These are phyloP conservation scores for Dermolepida albohirtum DNA, from an alignment of 2,888 invertebrate species.

Conservation along the genomic window DNA sequence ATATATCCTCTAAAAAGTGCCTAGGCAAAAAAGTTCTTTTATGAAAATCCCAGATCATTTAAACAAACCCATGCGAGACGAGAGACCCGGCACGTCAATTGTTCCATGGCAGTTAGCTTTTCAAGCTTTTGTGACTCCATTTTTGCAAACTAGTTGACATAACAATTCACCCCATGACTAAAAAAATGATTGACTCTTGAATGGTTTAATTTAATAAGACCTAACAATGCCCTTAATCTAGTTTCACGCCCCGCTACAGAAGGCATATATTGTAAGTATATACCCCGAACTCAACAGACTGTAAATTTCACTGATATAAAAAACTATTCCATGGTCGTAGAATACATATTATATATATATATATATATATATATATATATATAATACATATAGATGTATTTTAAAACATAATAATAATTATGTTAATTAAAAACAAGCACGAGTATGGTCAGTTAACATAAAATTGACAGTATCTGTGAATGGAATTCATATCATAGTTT, in stretches of 20 bases:
- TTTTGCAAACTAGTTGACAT: conserved; percentile 48
- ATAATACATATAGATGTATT: too few species aligned
- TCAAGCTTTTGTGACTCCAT: conserved; percentile 42
- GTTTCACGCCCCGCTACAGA: conserved; percentile 56
- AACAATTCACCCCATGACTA: conserved; percentile 47
- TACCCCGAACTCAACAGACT: conserved; percentile 47
- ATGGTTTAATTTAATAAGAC: conserved; percentile 55
- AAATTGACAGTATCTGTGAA: too few species aligned
- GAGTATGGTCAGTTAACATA: too few species aligned
- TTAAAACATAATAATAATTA: too few species aligned
- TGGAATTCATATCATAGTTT: too few species aligned
- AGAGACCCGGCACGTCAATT: background rate
- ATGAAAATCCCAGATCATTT: too few species aligned
- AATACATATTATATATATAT: background rate
- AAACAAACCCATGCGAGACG: too few species aligned
- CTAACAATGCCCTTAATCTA: conserved; percentile 55
- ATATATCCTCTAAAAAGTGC: too few species aligned
- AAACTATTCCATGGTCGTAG: background rate
- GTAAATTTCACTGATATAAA: conserved; percentile 46
- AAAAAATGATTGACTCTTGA: conserved; percentile 56
- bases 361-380: too few species aligned
- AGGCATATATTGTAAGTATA: conserved; percentile 35
- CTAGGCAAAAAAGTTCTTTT: too few species aligned
- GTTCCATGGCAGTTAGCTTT: conserved; percentile 18
- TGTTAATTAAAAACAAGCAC: too few species aligned